A percentile compares a stretch with the other conserved stretches of the same genome.
Evolutionary conservation across 1,140 invertebrate species (phyloP).

Genomic region (Drosophila repleta): DNA sequence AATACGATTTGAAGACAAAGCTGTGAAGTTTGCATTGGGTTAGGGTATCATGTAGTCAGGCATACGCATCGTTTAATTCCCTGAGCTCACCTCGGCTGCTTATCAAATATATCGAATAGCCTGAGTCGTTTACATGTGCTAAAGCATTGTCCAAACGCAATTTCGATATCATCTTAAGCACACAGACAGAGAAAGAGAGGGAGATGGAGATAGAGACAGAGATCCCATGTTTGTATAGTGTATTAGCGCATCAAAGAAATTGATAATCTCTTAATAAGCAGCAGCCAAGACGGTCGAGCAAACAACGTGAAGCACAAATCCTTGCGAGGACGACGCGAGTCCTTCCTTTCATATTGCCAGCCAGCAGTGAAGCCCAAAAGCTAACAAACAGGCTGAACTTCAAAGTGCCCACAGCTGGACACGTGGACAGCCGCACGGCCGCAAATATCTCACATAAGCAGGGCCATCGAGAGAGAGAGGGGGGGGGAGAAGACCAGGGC

Average conservation of each 20-base stretch:
- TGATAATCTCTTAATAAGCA: constrained; percentile 79
- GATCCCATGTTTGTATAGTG: constrained; percentile 31
- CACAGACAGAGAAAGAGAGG: neutral
- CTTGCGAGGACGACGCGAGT: neutral
- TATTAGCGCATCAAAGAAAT: constrained; percentile 73
- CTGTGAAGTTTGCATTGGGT: too few species aligned
- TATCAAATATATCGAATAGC: constrained; percentile 2
- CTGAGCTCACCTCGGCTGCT: neutral
- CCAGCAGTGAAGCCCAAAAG: constrained; percentile 58
- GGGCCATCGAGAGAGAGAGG: neutral
- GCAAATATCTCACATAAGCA: constrained; percentile 1
- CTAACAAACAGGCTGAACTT: constrained; percentile 56
- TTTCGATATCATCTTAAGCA: constrained; percentile 18
- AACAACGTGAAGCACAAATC: constrained; percentile 39
- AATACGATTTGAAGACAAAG: too few species aligned
- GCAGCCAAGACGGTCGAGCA: constrained; percentile 44
- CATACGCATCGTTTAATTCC: too few species aligned
- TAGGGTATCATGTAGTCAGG: too few species aligned
- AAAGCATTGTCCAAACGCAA: neutral
- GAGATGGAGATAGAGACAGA: too few species aligned
- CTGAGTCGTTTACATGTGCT: neutral
- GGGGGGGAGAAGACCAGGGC: neutral
- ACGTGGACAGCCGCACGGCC: constrained; percentile 9
- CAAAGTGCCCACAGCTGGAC: constrained; percentile 54
- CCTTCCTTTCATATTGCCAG: constrained; percentile 45